Evolutionary conservation across 2,113 vertebrate genomes (phyloP).

Genomic region (Lamprotornis superbus): DNA sequence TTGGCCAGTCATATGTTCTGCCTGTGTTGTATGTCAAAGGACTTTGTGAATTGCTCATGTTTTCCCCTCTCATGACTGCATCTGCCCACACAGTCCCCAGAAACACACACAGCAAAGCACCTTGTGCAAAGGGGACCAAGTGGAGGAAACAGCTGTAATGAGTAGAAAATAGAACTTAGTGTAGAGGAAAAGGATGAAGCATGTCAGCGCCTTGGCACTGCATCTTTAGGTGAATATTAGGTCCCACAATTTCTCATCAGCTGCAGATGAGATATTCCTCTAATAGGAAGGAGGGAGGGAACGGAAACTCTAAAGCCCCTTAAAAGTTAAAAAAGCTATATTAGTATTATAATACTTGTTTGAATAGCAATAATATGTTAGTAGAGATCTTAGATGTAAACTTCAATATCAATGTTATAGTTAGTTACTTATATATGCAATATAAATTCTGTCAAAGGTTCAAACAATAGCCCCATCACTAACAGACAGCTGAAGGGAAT

Average conservation of each 20-base stretch:
- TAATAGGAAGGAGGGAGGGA: background rate
- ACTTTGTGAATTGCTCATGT: background rate
- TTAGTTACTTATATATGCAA: background rate
- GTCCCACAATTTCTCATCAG: background rate
- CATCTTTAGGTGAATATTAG: background rate
- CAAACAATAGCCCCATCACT: background rate
- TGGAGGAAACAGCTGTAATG: background rate
- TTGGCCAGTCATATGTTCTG: background rate
- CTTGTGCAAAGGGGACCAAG: background rate
- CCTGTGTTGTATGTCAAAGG: background rate
- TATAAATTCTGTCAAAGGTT: background rate
- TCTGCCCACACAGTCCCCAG: background rate
- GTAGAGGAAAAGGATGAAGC: background rate
- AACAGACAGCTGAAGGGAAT: background rate
- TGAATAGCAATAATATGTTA: background rate
- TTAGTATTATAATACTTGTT: background rate
- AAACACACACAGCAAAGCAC: background rate
- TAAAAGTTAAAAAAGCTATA: background rate
- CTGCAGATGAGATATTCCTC: background rate
- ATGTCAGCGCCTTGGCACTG: background rate
- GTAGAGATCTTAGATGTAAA: background rate
- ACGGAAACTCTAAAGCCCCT: accelerated
- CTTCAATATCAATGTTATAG: background rate
- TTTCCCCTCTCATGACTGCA: background rate
- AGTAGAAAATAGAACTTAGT: background rate